Evolutionary conservation across 2,797 vertebrate genomes (phyloP), one percentile per base, ranked within the genome.

Genomic region (Scleropages formosus): DNA sequence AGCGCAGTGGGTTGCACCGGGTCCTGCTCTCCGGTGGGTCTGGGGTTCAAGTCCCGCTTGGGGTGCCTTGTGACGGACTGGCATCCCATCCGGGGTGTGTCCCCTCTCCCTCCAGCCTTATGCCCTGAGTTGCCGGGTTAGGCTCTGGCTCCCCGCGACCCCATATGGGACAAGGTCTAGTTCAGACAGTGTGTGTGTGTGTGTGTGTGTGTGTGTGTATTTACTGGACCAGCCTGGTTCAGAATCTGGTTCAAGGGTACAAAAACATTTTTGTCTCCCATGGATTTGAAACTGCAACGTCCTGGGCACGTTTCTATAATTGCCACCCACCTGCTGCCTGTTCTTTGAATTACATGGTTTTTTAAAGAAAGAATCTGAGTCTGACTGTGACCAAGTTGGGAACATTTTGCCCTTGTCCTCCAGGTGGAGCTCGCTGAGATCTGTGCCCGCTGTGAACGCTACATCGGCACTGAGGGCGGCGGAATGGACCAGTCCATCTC

Each of bases 401-500:
- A 61, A 13, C 46, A 15, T 53, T 24, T 8, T 22, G 86, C 51
- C 80, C 80, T 85, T 49, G 39, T 84, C 60, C 88, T 88, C 72
- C 82, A 99, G 97, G 91, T 95, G 82, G 92, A 90, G 77, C 89
- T 98, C 22, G 97, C 97, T 13, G 97, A 99, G 88, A 93, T 96
- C 69, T 98, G 96, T 78, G 89, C 96, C 76, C 96, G 92, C 84
- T 95, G 94, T 0, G 98, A 99, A 79, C 91, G 80, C 73, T 98
- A 98, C 47, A 93, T 99, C 79, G 98, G 97, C 79, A 98, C 96
- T 16, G 95, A 99, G 89, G 96, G 98, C 73, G 97, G 97, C 27
- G 98, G 98, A 78, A 99, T 99, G 98, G 98, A 99, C 87, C 96
- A 99, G 85, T 97, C 97, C 0, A 99, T 99, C 83, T 98, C 95